Evolutionary conservation across 2,113 vertebrate genomes (phyloP).

Genomic region (Nesogale talazaci): DNA sequence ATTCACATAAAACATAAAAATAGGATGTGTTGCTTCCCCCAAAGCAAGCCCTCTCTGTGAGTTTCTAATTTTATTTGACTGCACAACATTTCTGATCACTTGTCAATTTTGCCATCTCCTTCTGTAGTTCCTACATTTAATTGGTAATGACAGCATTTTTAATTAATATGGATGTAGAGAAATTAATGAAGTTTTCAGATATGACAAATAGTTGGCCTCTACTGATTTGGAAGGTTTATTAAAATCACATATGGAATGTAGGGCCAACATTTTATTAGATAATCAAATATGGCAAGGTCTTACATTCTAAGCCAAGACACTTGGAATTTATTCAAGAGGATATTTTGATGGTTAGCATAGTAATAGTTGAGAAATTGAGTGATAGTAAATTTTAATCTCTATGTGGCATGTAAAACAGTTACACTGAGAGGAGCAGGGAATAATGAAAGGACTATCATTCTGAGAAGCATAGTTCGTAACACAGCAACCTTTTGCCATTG

Average conservation of each 20-base stretch:
- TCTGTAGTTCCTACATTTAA: conserved; percentile 65
- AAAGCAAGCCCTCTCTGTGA: background rate
- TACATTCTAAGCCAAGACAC: background rate
- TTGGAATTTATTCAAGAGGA: conserved; percentile 4
- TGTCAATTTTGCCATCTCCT: conserved; percentile 60
- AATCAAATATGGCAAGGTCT: background rate
- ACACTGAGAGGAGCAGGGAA: background rate
- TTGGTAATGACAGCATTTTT: conserved; percentile 63
- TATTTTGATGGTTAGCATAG: background rate
- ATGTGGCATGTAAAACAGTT: background rate
- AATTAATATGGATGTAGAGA: conserved; percentile 67
- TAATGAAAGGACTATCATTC: background rate
- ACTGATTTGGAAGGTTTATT: conserved; percentile 41
- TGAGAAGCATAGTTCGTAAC: background rate
- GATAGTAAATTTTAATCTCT: background rate
- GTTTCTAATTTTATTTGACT: conserved; percentile 19
- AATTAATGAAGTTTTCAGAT: conserved; percentile 73
- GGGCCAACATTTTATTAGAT: background rate
- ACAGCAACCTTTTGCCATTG: background rate
- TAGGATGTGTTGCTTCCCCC: background rate
- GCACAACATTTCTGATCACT: conserved; percentile 40
- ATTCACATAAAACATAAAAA: conserved; percentile 7
- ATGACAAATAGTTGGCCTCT: conserved; percentile 57
- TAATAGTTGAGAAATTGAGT: background rate
- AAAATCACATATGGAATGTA: background rate